Conservation (phyloP, 2,113 vertebrate genomes). For the Odontophorus gujanensis region DNA sequence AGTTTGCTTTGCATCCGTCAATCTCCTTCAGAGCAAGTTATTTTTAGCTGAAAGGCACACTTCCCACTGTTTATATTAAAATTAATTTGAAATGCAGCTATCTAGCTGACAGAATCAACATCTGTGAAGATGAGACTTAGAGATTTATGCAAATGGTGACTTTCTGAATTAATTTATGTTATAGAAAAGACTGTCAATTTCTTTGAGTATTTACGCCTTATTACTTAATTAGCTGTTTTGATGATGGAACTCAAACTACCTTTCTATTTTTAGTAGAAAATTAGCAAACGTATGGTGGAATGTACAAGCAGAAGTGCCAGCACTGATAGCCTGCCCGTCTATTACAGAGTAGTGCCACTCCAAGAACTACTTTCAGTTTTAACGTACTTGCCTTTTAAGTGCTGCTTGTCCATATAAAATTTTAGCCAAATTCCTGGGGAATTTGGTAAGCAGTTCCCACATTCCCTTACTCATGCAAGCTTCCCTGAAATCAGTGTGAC, state of each 20-base stretch:
- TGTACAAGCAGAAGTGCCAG: background rate
- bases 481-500: background rate
- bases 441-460: background rate
- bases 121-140: conserved; percentile 78
- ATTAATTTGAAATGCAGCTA: conserved; percentile 79
- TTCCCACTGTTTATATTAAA: conserved; percentile 79
- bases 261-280: conserved; percentile 70
- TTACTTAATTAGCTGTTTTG: conserved; percentile 78
- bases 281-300: conserved; percentile 20
- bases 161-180: conserved; percentile 79
- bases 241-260: conserved; percentile 66
- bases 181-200: conserved; percentile 74
- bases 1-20: conserved; percentile 23
- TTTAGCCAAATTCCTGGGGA: background rate
- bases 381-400: background rate
- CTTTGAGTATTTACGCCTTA: conserved; percentile 70
- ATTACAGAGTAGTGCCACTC: background rate
- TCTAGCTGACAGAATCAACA: conserved; percentile 82
- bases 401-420: background rate
- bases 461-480: background rate
- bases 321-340: background rate
- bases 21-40: conserved; percentile 60
- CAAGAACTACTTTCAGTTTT: background rate
- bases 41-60: conserved; percentile 80
- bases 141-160: conserved; percentile 80